Base-by-base conservation (phyloP, 2,797 vertebrate species). In the Xenops minutus region DNA sequence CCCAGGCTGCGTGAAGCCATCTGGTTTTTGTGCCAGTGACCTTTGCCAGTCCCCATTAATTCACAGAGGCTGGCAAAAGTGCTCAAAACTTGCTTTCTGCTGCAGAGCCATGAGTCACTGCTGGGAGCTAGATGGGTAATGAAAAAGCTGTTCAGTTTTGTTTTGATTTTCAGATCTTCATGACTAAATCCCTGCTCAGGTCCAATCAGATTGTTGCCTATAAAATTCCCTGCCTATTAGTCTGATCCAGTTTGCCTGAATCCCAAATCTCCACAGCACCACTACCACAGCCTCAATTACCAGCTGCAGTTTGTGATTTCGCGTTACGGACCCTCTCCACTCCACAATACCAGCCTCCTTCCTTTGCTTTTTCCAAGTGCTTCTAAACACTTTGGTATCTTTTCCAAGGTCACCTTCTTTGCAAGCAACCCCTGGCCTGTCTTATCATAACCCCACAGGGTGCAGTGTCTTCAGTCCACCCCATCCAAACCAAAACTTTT, bases 11-110 rank as follows among this genome's bases (percentile, higher is more conserved):
- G 3, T 72, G 55, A 93, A 89, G 52, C 68, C 89, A 82, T 84
- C 80, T 90, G 92, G 6, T 46, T 88, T 88, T 92, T 94, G 61
- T 87, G 74, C 34, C 64, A 37, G 91, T 96, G 94, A 94, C 93
- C 89, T 93, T 95, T 94, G 89, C 63, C 74, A 63, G 67, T 27
- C 4, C 2, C 30, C 74, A 83, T 84, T 84, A 93, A 92, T 92
- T 92, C 80, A 54, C n/a, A 77, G 74, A 49, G 52, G 22, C 59
- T 91, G 56, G 72, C 62, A 77, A 43, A 95, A 94, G 59, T 61
- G 59, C 74, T 91, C 88, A 56, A 30, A 48, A 56, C 58, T 76
- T 64, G 56, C 56, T 56, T 86, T 77, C 51, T 75, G 75, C 55
- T 75, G 75, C 68, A 88, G 71, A 87, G 86, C 78, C 76, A 17